Evolutionary conservation across 1,140 invertebrate genomes (phyloP).

Genomic region (Zophobas atratus): DNA sequence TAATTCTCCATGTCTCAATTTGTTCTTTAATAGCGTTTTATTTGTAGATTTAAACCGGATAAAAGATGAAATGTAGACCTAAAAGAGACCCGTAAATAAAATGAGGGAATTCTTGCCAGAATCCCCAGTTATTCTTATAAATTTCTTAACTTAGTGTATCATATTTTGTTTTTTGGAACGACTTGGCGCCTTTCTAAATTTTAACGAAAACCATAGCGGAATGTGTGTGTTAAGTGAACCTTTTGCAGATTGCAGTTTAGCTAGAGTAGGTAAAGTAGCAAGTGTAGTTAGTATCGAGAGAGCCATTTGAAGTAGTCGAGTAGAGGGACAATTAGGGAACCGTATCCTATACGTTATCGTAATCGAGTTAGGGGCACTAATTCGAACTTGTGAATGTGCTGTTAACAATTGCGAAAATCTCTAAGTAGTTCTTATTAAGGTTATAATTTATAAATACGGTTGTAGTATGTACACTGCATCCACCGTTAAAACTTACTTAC

Average conservation of each 20-base stretch:
- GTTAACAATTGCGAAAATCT: conserved; percentile 46
- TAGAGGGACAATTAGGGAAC: conserved; percentile 42
- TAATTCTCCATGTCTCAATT: too few relatives aligned
- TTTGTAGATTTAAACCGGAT: too few relatives aligned
- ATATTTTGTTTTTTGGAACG: too few relatives aligned
- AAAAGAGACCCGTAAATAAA: too few relatives aligned
- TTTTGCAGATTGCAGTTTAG: background rate
- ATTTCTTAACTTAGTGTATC: background rate
- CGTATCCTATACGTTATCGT: conserved; percentile 48
- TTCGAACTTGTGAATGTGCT: conserved; percentile 49
- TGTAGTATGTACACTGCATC: background rate
- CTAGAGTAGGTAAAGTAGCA: conserved; percentile 25
- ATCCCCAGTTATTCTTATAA: background rate
- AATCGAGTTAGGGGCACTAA: conserved; percentile 47
- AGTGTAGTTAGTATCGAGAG: conserved; percentile 45
- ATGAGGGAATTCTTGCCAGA: too few relatives aligned
- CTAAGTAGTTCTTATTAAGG: conserved; percentile 42
- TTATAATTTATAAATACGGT: conserved; percentile 41
- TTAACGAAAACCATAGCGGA: too few relatives aligned
- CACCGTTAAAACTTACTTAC: background rate
- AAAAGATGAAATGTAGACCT: too few relatives aligned
- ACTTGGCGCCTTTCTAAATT: too few relatives aligned
- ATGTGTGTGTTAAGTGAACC: too few relatives aligned
- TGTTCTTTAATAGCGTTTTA: too few relatives aligned
- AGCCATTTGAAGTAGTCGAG: conserved; percentile 43